phyloP scores from a whole-genome alignment of 2,797 vertebrate genomes.

The Neopelma chrysocephalum region DNA sequence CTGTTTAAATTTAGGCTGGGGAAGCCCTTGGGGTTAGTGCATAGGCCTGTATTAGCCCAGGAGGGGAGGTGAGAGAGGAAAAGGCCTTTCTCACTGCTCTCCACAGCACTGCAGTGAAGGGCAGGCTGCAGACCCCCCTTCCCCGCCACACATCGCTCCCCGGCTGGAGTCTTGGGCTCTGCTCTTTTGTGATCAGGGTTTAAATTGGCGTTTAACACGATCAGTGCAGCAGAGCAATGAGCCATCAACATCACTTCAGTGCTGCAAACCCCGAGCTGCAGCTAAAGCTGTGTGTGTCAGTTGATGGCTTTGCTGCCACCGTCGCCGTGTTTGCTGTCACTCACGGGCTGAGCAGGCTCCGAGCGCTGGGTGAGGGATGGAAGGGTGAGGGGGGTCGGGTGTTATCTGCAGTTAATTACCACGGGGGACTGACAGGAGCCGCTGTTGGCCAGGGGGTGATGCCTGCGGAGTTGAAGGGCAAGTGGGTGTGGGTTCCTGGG shows the following conservation, averaged over 20 bases:
- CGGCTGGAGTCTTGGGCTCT: not conserved
- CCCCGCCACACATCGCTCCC: not conserved
- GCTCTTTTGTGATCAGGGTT: not conserved
- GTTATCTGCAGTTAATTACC: not conserved
- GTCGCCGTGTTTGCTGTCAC: not conserved
- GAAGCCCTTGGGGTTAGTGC: slow-evolving; percentile 10
- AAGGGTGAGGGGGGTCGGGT: not conserved
- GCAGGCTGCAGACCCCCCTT: not conserved
- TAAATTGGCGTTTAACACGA: not conserved
- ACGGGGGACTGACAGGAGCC: not conserved
- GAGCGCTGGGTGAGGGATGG: not conserved
- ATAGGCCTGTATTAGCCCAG: not conserved
- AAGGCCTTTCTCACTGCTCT: not conserved
- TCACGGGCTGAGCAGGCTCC: not conserved
- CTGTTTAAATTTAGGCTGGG: not conserved
- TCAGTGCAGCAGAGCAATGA: slow-evolving; percentile 15
- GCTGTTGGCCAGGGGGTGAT: not conserved
- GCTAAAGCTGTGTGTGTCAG: not conserved
- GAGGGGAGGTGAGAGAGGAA: not conserved
- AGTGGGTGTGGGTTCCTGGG: not conserved
- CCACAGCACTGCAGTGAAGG: not conserved
- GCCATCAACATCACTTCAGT: not conserved
- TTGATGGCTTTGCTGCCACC: slow-evolving; percentile 19
- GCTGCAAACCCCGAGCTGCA: not conserved
- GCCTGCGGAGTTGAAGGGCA: not conserved